A percentile compares a stretch with the other conserved stretches of the same genome.
These are phyloP conservation scores for Sylvia borin DNA, from an alignment of 2,797 vertebrate genomes.

Conservation along the genomic window DNA sequence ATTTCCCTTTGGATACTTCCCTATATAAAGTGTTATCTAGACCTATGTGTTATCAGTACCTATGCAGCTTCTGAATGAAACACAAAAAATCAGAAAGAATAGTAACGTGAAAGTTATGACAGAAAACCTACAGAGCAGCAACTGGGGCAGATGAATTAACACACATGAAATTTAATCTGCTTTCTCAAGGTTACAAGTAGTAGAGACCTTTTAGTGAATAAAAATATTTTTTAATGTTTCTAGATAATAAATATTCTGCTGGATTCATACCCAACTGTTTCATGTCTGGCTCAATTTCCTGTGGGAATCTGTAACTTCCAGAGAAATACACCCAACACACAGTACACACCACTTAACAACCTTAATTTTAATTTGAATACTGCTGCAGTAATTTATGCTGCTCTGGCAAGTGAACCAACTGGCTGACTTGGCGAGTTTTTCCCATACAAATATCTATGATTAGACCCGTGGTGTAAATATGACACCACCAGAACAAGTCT, in stretches of 20 bases:
- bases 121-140: neutral
- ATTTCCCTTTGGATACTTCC: neutral
- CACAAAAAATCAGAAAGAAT: neutral
- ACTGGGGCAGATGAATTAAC: neutral
- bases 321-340: neutral
- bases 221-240: neutral
- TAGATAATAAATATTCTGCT: neutral
- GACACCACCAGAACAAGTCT: conserved; percentile 10
- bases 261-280: neutral
- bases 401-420: neutral
- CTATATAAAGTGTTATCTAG: neutral
- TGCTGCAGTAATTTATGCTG: neutral
- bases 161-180: neutral
- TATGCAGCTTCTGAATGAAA: neutral
- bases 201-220: neutral
- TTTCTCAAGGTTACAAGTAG: neutral
- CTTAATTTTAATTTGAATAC: neutral
- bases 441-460: neutral
- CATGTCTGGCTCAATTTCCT: neutral
- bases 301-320: neutral
- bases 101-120: neutral
- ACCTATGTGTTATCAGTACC: neutral
- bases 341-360: neutral
- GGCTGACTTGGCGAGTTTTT: neutral
- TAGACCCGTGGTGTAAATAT: neutral